Base-by-base conservation (phyloP, 2,113 vertebrate genomes). In the Nothocercus nigrocapillus region DNA sequence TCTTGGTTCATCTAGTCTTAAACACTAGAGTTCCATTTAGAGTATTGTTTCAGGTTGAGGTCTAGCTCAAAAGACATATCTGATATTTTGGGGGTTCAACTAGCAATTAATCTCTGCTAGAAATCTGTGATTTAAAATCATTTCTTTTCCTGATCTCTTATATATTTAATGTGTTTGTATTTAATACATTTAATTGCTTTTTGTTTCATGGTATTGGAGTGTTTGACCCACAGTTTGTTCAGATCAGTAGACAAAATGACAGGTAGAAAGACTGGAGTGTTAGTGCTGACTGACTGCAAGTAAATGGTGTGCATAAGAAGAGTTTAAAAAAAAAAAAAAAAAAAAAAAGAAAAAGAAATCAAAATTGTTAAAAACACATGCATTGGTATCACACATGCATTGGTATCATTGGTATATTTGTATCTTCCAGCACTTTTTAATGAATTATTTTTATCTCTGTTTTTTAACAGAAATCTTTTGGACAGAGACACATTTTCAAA, bases 401-500 rank as follows among this genome's bases (percentile, higher is more conserved):
- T 89, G 30, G 3, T 74, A 38, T n/a, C 27, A 27, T 53, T 89
- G 30, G 3, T 74, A 38, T 40, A 62, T 84, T 73, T 88, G 38
- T 32, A 36, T 73, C 2, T 85, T 91, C 76, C 12, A 67, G 21
- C 2, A 1, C 8, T 83, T 91, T 85, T 49, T 36, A 51, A 32
- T 82, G 74, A 81, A 49, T 93, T 30, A 61, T 66, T 90, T 66
- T 79, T 79, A 7, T 89, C 8, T 86, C 1, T 73, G 4, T 94
- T 95, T 75, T 89, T 95, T 79, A 58, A 95, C 96, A 98, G 98
- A 95, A 98, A 98, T 95, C 98, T 98, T 95, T 98, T 99, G 96
- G 99, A 99, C 97, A 98, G 98, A 97, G 99, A 99, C 96, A 99
- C 99, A 3, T 99, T 99, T 98, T 99, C 99, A 96, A 99, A 99